phyloP scores from a whole-genome alignment of 2,113 vertebrate species.

The Centropus bengalensis region DNA sequence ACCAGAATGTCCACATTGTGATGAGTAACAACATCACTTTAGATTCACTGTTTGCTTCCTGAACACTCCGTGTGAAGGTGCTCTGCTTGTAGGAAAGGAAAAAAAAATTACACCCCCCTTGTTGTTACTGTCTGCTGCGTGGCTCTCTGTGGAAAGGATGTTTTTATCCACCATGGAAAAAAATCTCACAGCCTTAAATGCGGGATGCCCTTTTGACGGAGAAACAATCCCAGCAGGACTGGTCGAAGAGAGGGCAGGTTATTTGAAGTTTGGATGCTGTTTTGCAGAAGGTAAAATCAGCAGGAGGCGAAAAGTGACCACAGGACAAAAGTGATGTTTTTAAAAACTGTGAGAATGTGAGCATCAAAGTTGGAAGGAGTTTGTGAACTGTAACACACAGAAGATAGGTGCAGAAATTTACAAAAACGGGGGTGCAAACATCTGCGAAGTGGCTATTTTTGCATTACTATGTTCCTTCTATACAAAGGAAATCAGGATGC shows the following conservation, averaged over 20 bases:
- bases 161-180: neutral
- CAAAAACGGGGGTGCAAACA: neutral
- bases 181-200: neutral
- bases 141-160: neutral
- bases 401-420: neutral
- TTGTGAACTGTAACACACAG: neutral
- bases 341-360: neutral
- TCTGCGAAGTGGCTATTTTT: neutral
- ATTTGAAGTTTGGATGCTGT: neutral
- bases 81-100: neutral
- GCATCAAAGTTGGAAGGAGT: neutral
- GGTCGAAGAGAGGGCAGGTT: neutral
- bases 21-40: neutral
- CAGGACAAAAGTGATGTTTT: neutral
- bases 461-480: neutral
- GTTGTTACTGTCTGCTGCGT: neutral
- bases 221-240: neutral
- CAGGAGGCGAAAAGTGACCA: neutral
- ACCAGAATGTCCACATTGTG: neutral
- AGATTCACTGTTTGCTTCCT: fast-evolving
- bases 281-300: neutral
- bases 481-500: neutral
- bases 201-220: neutral
- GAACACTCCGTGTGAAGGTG: neutral
- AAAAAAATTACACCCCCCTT: neutral